Conservation (phyloP, 53 echinoderm and acorn worm species). For the Antedon mediterranea region DNA sequence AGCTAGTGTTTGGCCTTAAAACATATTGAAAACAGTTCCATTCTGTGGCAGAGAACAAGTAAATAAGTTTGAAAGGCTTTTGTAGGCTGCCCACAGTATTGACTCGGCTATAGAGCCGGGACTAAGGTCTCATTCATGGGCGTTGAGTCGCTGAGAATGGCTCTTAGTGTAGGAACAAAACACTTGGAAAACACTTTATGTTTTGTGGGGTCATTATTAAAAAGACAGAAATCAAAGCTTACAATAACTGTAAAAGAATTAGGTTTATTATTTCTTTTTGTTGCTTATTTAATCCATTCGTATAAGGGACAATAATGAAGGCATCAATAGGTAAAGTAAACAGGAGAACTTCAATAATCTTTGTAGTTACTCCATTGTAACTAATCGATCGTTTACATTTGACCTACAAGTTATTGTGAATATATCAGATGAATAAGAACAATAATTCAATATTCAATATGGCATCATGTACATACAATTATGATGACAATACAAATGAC, state of each 20-base stretch:
- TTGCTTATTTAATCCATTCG: background rate
- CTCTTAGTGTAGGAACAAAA: background rate
- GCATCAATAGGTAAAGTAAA: background rate
- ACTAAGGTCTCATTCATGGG: background rate
- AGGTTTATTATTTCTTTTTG: background rate
- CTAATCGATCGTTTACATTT: background rate
- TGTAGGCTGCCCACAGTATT: background rate
- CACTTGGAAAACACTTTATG: background rate
- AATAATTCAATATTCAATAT: background rate
- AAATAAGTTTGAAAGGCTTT: background rate
- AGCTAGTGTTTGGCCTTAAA: background rate
- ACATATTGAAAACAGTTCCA: background rate
- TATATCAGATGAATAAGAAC: background rate
- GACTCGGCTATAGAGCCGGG: background rate
- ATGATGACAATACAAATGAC: background rate
- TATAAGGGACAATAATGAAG: background rate
- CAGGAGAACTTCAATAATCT: background rate
- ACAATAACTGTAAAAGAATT: background rate
- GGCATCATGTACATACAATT: background rate
- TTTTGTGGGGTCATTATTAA: background rate
- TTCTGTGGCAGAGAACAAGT: background rate
- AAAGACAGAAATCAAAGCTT: background rate
- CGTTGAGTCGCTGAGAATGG: background rate
- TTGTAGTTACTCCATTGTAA: background rate
- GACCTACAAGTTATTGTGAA: background rate